Evolutionary conservation across 2,888 invertebrate species (phyloP).

Genomic region (Heliconius cydno): DNA sequence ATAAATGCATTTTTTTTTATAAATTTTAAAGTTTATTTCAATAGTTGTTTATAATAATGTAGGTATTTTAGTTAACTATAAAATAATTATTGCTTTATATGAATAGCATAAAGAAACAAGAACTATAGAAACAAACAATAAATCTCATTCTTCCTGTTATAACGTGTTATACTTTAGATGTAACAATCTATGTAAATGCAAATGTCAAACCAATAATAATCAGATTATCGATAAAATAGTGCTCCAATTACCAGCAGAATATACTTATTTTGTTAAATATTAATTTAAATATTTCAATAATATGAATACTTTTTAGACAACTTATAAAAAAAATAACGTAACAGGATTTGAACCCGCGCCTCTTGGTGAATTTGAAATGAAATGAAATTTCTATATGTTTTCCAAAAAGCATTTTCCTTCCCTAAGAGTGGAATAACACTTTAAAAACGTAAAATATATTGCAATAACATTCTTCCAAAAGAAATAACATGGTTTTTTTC

Average conservation of each 20-base stretch:
- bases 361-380: too few relatives aligned
- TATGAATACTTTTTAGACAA: too few relatives aligned
- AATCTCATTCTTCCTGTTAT: constrained; percentile 11
- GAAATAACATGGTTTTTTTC: not conserved
- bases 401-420: too few relatives aligned
- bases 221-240: not conserved
- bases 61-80: not conserved
- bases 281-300: too few relatives aligned
- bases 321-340: too few relatives aligned
- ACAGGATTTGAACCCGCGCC: too few relatives aligned
- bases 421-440: too few relatives aligned
- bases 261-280: not conserved
- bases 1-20: too few relatives aligned
- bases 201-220: not conserved
- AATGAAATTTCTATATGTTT: too few relatives aligned
- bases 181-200: not conserved
- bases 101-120: not conserved
- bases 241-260: not conserved
- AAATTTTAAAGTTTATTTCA: too few relatives aligned
- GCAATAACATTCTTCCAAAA: not conserved
- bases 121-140: not conserved
- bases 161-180: not conserved
- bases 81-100: not conserved
- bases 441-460: too few relatives aligned
- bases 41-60: not conserved